Evolutionary conservation across 2,797 vertebrate genomes (phyloP).

Genomic region (Arnoldichthys spilopterus): DNA sequence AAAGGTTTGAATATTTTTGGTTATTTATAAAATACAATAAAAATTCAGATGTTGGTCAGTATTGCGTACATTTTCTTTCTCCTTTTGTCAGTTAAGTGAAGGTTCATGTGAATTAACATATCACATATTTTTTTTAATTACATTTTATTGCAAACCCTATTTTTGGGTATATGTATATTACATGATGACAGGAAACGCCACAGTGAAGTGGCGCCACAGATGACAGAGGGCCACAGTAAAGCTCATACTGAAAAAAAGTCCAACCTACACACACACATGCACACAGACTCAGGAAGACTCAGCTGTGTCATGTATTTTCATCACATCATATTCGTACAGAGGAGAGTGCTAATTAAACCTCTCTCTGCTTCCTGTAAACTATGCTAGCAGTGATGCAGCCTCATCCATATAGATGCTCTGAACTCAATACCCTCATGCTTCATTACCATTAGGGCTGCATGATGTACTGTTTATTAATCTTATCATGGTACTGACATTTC

Average conservation of each 20-base stretch:
- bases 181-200: background rate
- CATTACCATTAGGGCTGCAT: background rate
- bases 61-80: too few relatives aligned
- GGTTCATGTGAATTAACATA: too few relatives aligned
- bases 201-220: too few relatives aligned
- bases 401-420: background rate
- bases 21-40: too few relatives aligned
- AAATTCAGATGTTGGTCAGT: too few relatives aligned
- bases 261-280: background rate
- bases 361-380: slow-evolving; percentile 28
- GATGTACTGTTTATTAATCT: background rate
- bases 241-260: slow-evolving; percentile 6
- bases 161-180: background rate
- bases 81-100: too few relatives aligned
- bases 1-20: too few relatives aligned
- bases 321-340: slow-evolving; percentile 35
- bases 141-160: too few relatives aligned
- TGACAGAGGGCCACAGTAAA: slow-evolving; percentile 3
- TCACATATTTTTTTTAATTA: too few relatives aligned
- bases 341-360: slow-evolving; percentile 40
- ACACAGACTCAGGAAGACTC: slow-evolving; percentile 24
- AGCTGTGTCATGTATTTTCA: slow-evolving; percentile 41
- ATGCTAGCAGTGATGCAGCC: slow-evolving; percentile 19
- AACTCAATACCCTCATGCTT: slow-evolving; percentile 11
- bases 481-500: background rate